A percentile compares a stretch with the other conserved stretches of the same genome.
Evolutionary conservation across 1,140 invertebrate genomes (phyloP).

Genomic region (Stenopsyche tienmushanensis): DNA sequence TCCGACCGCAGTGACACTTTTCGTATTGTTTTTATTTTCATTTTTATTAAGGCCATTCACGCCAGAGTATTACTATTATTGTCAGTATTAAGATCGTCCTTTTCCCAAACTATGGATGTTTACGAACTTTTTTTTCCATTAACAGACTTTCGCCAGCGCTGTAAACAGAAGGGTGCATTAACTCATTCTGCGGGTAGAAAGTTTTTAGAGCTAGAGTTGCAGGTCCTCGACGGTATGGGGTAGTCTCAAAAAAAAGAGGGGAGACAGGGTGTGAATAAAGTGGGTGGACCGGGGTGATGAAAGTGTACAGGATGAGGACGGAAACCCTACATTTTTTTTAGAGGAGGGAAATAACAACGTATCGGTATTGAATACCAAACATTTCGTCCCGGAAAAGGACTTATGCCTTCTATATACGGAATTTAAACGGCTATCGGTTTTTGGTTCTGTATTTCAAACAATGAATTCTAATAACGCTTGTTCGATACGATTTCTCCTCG

Average conservation of each 20-base stretch:
- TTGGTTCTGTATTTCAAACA: too few species aligned
- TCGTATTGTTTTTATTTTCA: too few species aligned
- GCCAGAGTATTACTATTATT: too few species aligned
- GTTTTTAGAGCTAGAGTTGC: constrained; percentile 11
- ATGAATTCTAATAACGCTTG: too few species aligned
- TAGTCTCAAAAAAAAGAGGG: not conserved
- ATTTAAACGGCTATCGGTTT: too few species aligned
- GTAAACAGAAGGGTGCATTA: constrained; percentile 27
- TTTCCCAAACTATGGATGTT: too few species aligned
- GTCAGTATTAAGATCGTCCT: too few species aligned
- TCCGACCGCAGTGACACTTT: too few species aligned
- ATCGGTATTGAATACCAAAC: constrained; percentile 15
- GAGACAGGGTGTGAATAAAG: not conserved
- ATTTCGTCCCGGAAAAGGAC: not conserved
- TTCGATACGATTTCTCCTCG: too few species aligned
- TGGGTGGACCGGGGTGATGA: not conserved
- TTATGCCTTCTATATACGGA: too few species aligned
- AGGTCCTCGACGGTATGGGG: not conserved
- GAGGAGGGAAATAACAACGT: constrained; percentile 10
- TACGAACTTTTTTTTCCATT: constrained; percentile 24
- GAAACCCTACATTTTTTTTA: not conserved
- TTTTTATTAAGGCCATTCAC: too few species aligned
- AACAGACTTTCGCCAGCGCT: constrained; percentile 7
- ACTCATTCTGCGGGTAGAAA: constrained; percentile 25
- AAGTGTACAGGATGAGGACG: not conserved